Conservation (phyloP, 2,888 invertebrate species). For the Hoplodrina blanda region DNA sequence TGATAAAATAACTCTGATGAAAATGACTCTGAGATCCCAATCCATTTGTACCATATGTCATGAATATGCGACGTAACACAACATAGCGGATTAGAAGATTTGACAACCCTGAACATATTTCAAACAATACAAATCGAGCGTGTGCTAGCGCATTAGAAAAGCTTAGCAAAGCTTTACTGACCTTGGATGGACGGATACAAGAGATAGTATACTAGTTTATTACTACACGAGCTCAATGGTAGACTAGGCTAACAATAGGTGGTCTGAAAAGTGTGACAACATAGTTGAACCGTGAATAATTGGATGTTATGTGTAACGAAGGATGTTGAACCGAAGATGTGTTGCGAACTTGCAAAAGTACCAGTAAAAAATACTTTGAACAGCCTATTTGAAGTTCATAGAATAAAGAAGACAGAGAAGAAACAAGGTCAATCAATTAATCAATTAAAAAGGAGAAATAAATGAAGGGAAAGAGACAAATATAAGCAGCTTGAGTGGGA, state of each 20-base stretch:
- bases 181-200: constrained; percentile 58
- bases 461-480: neutral
- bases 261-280: constrained; percentile 17
- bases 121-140: constrained; percentile 57
- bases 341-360: neutral
- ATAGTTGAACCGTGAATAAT: constrained; percentile 4
- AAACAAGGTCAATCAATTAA: neutral
- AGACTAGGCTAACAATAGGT: constrained; percentile 28
- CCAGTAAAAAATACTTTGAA: neutral
- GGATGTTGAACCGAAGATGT: neutral
- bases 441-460: neutral
- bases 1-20: too few relatives aligned
- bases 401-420: neutral
- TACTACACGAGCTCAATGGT: constrained; percentile 36
- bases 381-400: neutral
- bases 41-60: too few relatives aligned
- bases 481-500: neutral
- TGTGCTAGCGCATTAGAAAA: constrained; percentile 44
- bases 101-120: constrained; percentile 52
- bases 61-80: too few relatives aligned
- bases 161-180: constrained; percentile 44
- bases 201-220: constrained; percentile 30
- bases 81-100: neutral
- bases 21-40: too few relatives aligned
- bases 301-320: neutral